A percentile compares a stretch with the other conserved stretches of the same genome.
Evolutionary conservation across 92 coral and sea anemone species (phyloP).

Genomic region (Isaurus tuberculatus): DNA sequence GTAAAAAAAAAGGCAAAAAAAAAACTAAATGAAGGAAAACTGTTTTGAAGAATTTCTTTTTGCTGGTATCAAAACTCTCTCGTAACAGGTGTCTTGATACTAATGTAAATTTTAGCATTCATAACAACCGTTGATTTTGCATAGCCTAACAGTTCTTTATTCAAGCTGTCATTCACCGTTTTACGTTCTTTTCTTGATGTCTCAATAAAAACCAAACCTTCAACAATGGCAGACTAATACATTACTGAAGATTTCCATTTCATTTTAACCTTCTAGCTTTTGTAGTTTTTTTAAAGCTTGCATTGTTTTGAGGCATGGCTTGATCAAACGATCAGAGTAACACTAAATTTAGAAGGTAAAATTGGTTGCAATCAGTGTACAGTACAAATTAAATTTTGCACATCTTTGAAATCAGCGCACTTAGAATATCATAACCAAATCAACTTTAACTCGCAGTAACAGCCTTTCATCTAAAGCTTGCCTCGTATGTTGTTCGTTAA

Average conservation of each 20-base stretch:
- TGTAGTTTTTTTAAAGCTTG: constrained; percentile 30
- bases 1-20: not conserved
- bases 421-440: not conserved
- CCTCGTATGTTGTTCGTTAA: constrained; percentile 10
- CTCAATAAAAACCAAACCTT: constrained; percentile 19
- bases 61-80: constrained; percentile 14
- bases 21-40: not conserved
- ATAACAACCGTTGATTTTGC: constrained; percentile 45
- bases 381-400: not conserved
- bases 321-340: constrained; percentile 21
- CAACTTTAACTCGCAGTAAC: not conserved
- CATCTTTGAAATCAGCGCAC: not conserved
- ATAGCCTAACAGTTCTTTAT: constrained; percentile 32
- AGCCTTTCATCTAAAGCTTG: no score
- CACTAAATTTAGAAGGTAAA: not conserved
- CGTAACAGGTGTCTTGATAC: constrained; percentile 43
- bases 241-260: constrained; percentile 36
- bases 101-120: constrained; percentile 31
- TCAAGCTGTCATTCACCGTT: constrained; percentile 20
- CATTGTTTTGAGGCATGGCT: constrained; percentile 42
- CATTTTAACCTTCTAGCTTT: constrained; percentile 26
- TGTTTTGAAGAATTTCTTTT: not conserved
- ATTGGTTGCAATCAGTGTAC: not conserved
- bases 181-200: constrained; percentile 27
- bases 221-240: constrained; percentile 35